These are phyloP conservation scores for Nerophis lumbriciformis DNA, from an alignment of 2,113 vertebrate genomes.

Conservation along the genomic window DNA sequence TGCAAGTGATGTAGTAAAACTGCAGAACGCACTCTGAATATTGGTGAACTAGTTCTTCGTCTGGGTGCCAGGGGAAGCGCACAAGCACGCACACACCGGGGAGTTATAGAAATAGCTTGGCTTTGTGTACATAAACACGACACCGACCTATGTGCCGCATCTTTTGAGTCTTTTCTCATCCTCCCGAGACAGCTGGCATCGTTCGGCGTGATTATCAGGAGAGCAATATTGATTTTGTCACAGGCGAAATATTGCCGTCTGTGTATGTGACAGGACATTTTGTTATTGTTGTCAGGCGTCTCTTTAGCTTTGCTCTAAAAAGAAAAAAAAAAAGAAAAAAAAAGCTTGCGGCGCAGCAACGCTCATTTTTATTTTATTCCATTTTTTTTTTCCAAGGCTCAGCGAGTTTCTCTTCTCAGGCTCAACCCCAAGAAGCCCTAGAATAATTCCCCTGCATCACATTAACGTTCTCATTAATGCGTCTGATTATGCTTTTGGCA, in stretches of 20 bases:
- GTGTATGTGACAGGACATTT: constrained; percentile 17
- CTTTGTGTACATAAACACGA: constrained; percentile 35
- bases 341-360: not conserved
- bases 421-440: constrained; percentile 44
- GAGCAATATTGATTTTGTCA: constrained; percentile 41
- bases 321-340: not conserved
- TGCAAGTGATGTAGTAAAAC: constrained; percentile 25
- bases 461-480: constrained; percentile 61
- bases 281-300: constrained; percentile 38
- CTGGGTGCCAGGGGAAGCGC: constrained; percentile 25
- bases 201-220: constrained; percentile 39
- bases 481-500: constrained; percentile 47
- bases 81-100: constrained; percentile 13
- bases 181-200: constrained; percentile 21
- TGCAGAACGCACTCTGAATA: constrained; percentile 24
- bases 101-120: constrained; percentile 38
- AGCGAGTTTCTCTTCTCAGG: constrained; percentile 26
- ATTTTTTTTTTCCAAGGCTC: constrained; percentile 22
- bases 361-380: no score
- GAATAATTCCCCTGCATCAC: constrained; percentile 49
- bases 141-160: not conserved
- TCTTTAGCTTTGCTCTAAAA: not conserved
- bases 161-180: constrained; percentile 13
- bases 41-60: constrained; percentile 43
- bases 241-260: constrained; percentile 25